Evolutionary conservation across 2,797 vertebrate genomes (phyloP), one percentile per base, ranked within the genome.

Genomic region (Tokudaia tokunoshimensis): DNA sequence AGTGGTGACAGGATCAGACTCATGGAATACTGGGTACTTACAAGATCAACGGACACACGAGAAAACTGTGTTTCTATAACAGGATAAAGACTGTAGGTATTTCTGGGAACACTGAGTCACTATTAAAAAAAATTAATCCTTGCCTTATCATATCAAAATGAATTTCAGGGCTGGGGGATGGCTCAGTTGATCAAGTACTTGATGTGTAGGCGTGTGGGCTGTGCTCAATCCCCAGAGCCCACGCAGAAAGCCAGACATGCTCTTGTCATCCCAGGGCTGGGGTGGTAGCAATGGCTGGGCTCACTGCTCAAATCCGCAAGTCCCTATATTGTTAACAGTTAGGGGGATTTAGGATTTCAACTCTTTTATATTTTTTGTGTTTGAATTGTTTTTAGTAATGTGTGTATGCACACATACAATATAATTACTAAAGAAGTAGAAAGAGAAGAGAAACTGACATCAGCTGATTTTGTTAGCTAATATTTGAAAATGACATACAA

Each of bases 381-480:
- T 96, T 89, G 37, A 89, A 13, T 91, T 93, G 55, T 79, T 84
- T 83, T 91, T 44, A 76, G 3, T 90, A 52, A 84, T 84, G 6
- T 37, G 26, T 82, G 10, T 78, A 7, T 50, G 1, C 85, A 9
- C 76, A 44, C 65, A 81, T 96, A 78, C 37, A 89, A 6, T 74
- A 85, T 19, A 90, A 24, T 52, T 22, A 83, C 82, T 83, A 92
- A 94, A 90, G 55, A 67, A 89, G 88, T 37, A 83, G 55, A 89
- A 86, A 92, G 37, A 94, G 41, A 44, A 52, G 50, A 93, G 67
- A 87, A 92, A 13, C 74, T 89, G 7, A 94, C 81, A 34, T 94
- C 37, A 88, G 34, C 34, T 94, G 63, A 85, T 87, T 97, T 94
- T 89, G 84, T 8, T 55, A 94, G 85, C 72, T 55, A 95, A 91